Evolutionary conservation across 2,888 invertebrate species (phyloP), one percentile per base, ranked within the genome.

Genomic region (Leucophenga montana): DNA sequence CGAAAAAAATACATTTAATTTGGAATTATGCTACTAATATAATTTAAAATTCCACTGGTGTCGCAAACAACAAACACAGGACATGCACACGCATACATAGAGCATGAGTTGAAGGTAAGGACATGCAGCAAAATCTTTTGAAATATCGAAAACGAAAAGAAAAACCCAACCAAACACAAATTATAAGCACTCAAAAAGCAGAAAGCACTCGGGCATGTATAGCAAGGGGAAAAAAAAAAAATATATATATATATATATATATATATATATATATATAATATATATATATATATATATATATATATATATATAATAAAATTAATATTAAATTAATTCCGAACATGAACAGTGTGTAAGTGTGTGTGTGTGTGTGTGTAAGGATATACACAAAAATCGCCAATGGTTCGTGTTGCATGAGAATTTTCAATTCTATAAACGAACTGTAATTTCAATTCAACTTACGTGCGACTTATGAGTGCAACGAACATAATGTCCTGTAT

Each of bases 271-370:
- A 79, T 39, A 75, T 82, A 81, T 46, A n/a, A 14, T 65, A 74
- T 72, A 77, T 71, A 79, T 39, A 75, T 82, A 81, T 46, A 14
- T 65, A 74, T 72, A 77, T 71, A 79, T 39, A 75, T 82, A 81
- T 46, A 14, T 65, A 74, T 72, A 77, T 71, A 79, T 39, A 75
- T 82, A 81, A 83, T 81, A 82, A 81, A 82, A 82, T 82, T 82
- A 82, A 84, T 84, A 84, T 82, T 84, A 84, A 82, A 84, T 82
- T 82, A 82, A 84, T 82, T 84, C 81, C 79, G 83, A 76, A 84
- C 84, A 84, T 82, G 84, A 84, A 82, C 79, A 78, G 81, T n/a
- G 57, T 67, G 6, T 11, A 56, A 3, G 18, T 33, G 8, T 33
- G 48, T 31, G 59, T 20, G 39, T 44, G 20, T 74, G 46, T 18